Conservation (phyloP, 2,888 invertebrate species). For the Troides helena region DNA sequence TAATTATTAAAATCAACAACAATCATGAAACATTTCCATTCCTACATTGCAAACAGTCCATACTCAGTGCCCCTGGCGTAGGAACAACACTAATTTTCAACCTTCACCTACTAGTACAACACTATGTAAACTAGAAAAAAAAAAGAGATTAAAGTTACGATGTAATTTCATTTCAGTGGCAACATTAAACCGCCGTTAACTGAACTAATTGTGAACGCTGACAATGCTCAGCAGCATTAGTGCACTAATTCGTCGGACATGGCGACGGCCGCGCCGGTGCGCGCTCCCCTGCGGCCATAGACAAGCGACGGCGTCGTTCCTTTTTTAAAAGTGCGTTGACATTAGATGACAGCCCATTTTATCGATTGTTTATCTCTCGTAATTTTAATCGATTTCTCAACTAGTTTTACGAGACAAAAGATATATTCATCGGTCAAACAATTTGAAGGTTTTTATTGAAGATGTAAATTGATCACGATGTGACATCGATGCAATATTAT, state of each 20-base stretch:
- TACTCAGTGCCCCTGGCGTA: too few species aligned
- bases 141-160: too few species aligned
- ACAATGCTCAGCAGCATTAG: slow-evolving; percentile 40
- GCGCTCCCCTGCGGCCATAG: slow-evolving; percentile 45
- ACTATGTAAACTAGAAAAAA: too few species aligned
- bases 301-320: slow-evolving; percentile 39
- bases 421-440: too few species aligned
- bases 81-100: too few species aligned
- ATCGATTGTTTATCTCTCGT: slow-evolving; percentile 34
- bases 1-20: too few species aligned
- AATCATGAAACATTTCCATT: too few species aligned
- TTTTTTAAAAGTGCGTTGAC: slow-evolving; percentile 42
- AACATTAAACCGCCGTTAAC: slow-evolving; percentile 31
- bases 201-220: slow-evolving; percentile 40
- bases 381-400: slow-evolving; percentile 10
- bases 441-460: too few species aligned
- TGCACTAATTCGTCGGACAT: slow-evolving; percentile 41
- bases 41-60: too few species aligned
- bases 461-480: too few species aligned
- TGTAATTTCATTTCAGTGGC: slow-evolving; percentile 5
- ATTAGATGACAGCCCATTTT: slow-evolving; percentile 22
- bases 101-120: too few species aligned
- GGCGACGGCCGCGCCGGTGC: slow-evolving; percentile 32
- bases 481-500: too few species aligned
- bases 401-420: background rate